Conservation (phyloP, 64 coral and sea anemone species). For the Hydrozoanthus tunicans region DNA sequence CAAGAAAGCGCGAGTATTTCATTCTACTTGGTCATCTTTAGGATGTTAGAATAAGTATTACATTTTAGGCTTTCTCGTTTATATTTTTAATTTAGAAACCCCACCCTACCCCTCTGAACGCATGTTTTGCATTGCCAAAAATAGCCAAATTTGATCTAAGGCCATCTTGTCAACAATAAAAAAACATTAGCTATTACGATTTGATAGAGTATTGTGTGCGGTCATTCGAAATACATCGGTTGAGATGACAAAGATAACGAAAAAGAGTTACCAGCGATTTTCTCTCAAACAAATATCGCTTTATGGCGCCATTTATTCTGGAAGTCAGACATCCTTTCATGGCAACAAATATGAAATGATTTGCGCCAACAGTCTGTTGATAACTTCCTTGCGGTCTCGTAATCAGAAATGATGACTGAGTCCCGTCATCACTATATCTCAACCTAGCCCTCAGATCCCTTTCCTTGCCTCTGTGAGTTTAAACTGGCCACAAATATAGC, state of each 20-base stretch:
- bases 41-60: too few species aligned
- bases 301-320: not conserved
- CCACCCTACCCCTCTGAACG: not conserved
- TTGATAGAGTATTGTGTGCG: slow-evolving; percentile 13
- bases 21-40: too few species aligned
- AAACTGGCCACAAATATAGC: slow-evolving; percentile 30
- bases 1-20: too few species aligned
- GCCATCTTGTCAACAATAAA: slow-evolving; percentile 16
- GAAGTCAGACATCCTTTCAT: slow-evolving; percentile 11
- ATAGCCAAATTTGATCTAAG: not conserved
- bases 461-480: slow-evolving; percentile 14
- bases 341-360: slow-evolving; percentile 7
- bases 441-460: not conserved
- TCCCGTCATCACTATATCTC: not conserved
- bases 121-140: not conserved
- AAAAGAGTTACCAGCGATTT: slow-evolving; percentile 24
- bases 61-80: too few species aligned
- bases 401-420: slow-evolving; percentile 1
- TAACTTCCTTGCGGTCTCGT: slow-evolving; percentile 15
- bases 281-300: slow-evolving; percentile 11
- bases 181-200: slow-evolving; percentile 42
- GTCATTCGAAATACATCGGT: slow-evolving; percentile 9
- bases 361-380: slow-evolving; percentile 8
- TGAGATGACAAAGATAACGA: slow-evolving; percentile 36
- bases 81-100: not conserved